Evolutionary conservation across 2,888 invertebrate species (phyloP), one percentile per base, ranked within the genome.

Genomic region (Apotomis betuletana): DNA sequence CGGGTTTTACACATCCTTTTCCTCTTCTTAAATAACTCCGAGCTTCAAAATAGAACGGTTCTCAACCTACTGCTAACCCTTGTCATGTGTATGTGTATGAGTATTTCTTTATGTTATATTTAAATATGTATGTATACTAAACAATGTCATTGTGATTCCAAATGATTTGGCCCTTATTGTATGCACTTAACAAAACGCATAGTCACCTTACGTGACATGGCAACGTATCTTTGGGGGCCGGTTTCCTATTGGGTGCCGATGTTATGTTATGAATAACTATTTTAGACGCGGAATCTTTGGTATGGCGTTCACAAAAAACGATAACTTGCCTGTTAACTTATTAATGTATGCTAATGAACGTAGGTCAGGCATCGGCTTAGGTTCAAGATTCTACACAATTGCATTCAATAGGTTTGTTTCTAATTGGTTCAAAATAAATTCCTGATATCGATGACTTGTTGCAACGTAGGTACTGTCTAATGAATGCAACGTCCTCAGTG

Each of bases 141-240:
- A 71, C 71, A 61, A 62, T 62, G 67, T 60, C 41, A 58, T 71
- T 59, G 72, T 72, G 54, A 68, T 72, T 41, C 58, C 4, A 62
- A 58, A 67, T 67, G 58, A 62, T 72, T 72, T 54, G 58, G 63
- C 55, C 67, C 67, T 61, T 63, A 67, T 67, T 63, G 51, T 58
- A 60, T 71, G 58, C 72, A 54, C 72, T 67, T 71, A 12, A 58
- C 57, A 69, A 74, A 61, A 65, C 49, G 69, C 71, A 54, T 13
- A 38, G 69, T 74, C 71, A 74, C 54, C 15, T 58, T 55, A 62
- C 72, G 67, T 69, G 70, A 67, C 74, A 60, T 64, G 73, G 67
- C 71, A 65, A 54, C 54, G 60, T 59, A 60, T 54, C 41, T 63
- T 67, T 64, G 12, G 65, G 54, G 27, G 52, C 27, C 57, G 44